Conservation (phyloP, 2,888 invertebrate species). For the Trachelus stipa region DNA sequence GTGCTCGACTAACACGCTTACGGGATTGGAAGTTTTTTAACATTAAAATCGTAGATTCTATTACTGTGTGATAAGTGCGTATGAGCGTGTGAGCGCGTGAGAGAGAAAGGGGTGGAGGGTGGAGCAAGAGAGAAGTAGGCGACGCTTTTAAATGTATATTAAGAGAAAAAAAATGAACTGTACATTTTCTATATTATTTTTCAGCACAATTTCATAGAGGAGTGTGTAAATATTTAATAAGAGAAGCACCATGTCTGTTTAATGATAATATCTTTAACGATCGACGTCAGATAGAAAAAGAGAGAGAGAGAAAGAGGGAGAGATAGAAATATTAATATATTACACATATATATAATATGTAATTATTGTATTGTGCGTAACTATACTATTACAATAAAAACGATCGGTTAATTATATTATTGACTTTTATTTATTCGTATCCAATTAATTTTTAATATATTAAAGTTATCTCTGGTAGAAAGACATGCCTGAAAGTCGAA, state of each 20-base stretch:
- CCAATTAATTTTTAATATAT: background rate
- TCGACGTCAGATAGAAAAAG: slow-evolving; percentile 20
- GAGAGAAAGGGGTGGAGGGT: background rate
- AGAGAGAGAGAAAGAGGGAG: background rate
- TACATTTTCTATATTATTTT: slow-evolving; percentile 41
- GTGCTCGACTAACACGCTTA: background rate
- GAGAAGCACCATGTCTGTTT: slow-evolving; percentile 36
- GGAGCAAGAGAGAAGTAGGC: background rate
- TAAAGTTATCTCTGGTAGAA: too few relatives aligned
- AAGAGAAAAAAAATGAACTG: slow-evolving; percentile 9
- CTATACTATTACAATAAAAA: slow-evolving; percentile 46
- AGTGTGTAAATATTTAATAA: slow-evolving; percentile 41
- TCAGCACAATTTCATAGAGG: slow-evolving; percentile 51
- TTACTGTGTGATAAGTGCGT: background rate
- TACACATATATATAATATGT: slow-evolving; percentile 44
- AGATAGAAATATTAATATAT: slow-evolving; percentile 38
- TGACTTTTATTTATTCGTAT: background rate
- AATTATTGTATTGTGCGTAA: slow-evolving; percentile 51
- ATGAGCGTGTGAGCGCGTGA: too few relatives aligned
- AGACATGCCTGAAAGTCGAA: too few relatives aligned
- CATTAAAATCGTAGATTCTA: background rate
- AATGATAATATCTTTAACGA: slow-evolving; percentile 37
- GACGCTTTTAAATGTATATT: slow-evolving; percentile 18
- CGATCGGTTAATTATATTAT: slow-evolving; percentile 45
- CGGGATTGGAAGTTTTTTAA: background rate